These are phyloP conservation scores for Macrosoma leucophasiata DNA, from an alignment of 2,888 invertebrate species.

Conservation along the genomic window DNA sequence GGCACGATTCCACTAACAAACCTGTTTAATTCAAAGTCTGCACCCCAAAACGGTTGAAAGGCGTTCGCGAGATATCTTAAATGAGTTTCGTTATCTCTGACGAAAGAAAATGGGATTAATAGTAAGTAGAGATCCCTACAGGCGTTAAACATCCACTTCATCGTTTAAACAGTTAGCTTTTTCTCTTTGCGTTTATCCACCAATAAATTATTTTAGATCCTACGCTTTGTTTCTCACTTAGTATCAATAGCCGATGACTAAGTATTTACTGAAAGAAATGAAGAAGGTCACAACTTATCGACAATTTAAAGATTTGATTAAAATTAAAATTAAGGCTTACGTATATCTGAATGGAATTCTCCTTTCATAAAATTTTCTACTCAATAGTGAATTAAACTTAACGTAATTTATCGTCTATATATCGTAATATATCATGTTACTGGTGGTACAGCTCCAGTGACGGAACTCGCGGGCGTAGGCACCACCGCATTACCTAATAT, in stretches of 20 bases:
- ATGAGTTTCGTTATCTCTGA: slow-evolving; percentile 73
- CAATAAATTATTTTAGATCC: slow-evolving; percentile 27
- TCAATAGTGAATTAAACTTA: too few relatives aligned
- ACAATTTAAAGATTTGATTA: too few relatives aligned
- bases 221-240: slow-evolving; percentile 20
- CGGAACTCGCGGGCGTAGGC: too few relatives aligned
- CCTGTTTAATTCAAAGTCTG: slow-evolving; percentile 40
- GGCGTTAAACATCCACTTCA: slow-evolving; percentile 47
- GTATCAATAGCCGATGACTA: not conserved
- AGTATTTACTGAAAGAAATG: too few relatives aligned
- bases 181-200: slow-evolving; percentile 24
- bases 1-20: slow-evolving; percentile 31
- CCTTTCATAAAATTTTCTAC: too few relatives aligned
- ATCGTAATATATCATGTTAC: too few relatives aligned
- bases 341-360: too few relatives aligned
- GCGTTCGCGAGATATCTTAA: slow-evolving; percentile 70
- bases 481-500: too few relatives aligned
- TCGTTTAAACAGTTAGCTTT: slow-evolving; percentile 31
- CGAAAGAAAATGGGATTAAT: slow-evolving; percentile 71
- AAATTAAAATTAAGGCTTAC: too few relatives aligned
- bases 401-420: too few relatives aligned
- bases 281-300: too few relatives aligned
- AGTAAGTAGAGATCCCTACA: slow-evolving; percentile 61
- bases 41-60: slow-evolving; percentile 69
- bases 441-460: too few relatives aligned